A percentile compares a stretch with the other conserved stretches of the same genome.
Conservation (phyloP, 1,140 invertebrate species). For the Ectropis grisescens region DNA sequence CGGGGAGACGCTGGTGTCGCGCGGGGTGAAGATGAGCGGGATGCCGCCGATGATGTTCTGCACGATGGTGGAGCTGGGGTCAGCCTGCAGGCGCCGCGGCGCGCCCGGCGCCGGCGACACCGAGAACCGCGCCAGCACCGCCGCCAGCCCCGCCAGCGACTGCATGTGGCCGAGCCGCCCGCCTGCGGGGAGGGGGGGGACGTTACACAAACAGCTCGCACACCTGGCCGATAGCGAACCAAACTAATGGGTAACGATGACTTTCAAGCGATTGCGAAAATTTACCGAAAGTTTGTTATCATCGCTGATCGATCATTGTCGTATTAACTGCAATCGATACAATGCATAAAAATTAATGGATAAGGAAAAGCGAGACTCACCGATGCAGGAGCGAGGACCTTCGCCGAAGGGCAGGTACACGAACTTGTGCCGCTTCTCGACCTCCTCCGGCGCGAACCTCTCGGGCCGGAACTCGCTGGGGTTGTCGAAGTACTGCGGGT, state of each 20-base stretch:
- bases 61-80: constrained; percentile 17
- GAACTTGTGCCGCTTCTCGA: constrained; percentile 43
- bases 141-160: constrained; percentile 22
- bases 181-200: neutral
- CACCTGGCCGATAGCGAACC: too few relatives aligned
- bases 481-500: constrained; percentile 67
- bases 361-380: constrained; percentile 17
- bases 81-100: constrained; percentile 7
- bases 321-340: too few relatives aligned
- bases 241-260: too few relatives aligned
- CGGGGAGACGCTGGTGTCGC: too few relatives aligned
- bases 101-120: constrained; percentile 18
- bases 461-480: constrained; percentile 72
- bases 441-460: constrained; percentile 57
- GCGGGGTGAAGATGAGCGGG: constrained; percentile 16
- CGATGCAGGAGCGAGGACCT: constrained; percentile 36
- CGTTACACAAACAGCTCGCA: too few relatives aligned
- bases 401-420: constrained; percentile 37
- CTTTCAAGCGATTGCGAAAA: too few relatives aligned
- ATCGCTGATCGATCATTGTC: too few relatives aligned
- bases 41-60: constrained; percentile 20
- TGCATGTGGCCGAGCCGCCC: constrained; percentile 20
- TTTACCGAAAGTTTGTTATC: too few relatives aligned
- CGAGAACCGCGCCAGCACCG: constrained; percentile 16
- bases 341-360: too few relatives aligned